Evolutionary conservation across 2,113 vertebrate genomes (phyloP), one percentile per base, ranked within the genome.

Genomic region (Athene noctua): DNA sequence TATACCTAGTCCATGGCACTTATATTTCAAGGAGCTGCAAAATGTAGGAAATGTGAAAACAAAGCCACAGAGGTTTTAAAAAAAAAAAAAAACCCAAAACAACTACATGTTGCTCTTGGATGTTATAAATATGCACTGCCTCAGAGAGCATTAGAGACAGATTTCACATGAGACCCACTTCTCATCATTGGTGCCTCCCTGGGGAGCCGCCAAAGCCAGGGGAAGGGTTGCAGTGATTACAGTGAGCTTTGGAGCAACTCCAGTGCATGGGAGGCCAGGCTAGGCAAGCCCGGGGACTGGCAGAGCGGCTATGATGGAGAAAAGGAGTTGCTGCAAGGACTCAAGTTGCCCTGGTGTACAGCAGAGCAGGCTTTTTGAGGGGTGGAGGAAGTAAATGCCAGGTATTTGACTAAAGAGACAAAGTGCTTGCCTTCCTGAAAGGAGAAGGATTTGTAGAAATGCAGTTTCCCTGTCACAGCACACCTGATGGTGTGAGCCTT

Each of bases 281-380:
- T 12, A 8, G 77, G 57, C 11, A 6, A 77, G 78, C 12, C 65
- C 79, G 80, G 19, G 54, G 74, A 25, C 18, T 0, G 1, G 15
- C 38, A 78, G 40, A 44, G 26, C 0, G 11, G 5, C 49, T 73
- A 44, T 5, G 6, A 13, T 0, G 0, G 70, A 42, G 73, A 38
- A 36, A 9, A 74, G 47, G 61, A 81, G 46, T 40, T 52, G 83
- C 26, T 11, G 29, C 42, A 38, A 62, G 73, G 32, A 42, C 27
- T 78, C 0, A 4, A 70, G 68, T 17, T 92, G 77, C 83, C 58
- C 68, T 87, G 65, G 73, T 2, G 3, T 52, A 30, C 13, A 78
- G 59, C 51, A 78, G 61, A 84, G 47, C 51, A 32, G 40, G 29
- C 40, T 66, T 88, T 80, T 72, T 47, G 47, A 46, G 23, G 78